Base-by-base conservation (phyloP, 2,113 vertebrate species). In the Sorex araneus region DNA sequence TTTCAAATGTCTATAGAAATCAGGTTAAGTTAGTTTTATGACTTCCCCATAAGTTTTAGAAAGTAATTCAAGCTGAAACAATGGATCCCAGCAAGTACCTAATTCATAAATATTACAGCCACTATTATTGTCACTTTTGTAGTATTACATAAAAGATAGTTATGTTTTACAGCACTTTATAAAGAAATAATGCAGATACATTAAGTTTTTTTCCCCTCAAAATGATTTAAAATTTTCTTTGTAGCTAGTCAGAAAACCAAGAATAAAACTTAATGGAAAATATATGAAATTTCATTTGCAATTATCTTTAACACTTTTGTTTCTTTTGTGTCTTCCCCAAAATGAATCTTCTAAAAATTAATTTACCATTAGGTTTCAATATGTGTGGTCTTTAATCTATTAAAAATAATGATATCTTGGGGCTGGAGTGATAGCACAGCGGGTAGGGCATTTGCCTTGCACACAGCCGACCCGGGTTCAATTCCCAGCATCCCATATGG, bases 21-120 rank as follows among this genome's bases (percentile, higher is more conserved):
- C 57, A 40, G 63, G 74, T 40, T 71, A 71, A 40, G 40, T 40
- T 40, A 40, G 80, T 57, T 50, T 50, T 19, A 92, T 34, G 54
- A 63, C 25, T 95, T 89, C 71, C 75, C 89, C 77, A 69, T 90
- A 81, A 85, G 45, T 84, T 89, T 86, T 67, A 92, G 34, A 93
- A 90, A 92, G 73, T 57, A 94, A 95, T 94, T 94, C 85, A 91
- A n/a, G 27, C 30, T 83, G 90, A 92, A 89, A 94, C 82, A 92
- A 93, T 92, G 64, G 54, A n/a, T 4, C 16, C 9, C 18, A 60
- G 57, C 3, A 23, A 0, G 0, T 10, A 1, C 27, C 43, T 45
- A 89, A n/a, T 64, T 92, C 64, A 40, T 54, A 67, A 90, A 25
- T 15, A 11, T 60, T 21, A 32, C 10, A 43, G 12, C 10, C 84